phyloP scores from a whole-genome alignment of 2,888 invertebrate genomes.

The Protonemura montana region DNA sequence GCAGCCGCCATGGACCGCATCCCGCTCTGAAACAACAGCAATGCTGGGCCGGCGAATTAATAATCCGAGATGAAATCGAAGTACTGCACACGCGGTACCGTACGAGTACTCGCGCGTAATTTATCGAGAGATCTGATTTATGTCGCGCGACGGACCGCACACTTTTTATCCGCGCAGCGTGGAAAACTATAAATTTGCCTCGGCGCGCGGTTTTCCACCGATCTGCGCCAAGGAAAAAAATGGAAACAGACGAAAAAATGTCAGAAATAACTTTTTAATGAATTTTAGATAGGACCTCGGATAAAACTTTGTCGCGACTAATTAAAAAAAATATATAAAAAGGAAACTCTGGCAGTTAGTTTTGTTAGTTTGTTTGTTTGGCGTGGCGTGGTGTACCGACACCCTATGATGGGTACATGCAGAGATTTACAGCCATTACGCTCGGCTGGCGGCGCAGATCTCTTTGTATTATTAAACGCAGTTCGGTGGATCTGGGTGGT shows the following conservation, averaged over 20 bases:
- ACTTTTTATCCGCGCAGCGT: conserved; percentile 7
- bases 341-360: neutral
- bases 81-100: neutral
- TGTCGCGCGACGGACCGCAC: neutral
- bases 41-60: neutral
- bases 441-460: neutral
- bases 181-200: neutral
- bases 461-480: neutral
- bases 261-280: conserved; percentile 1
- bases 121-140: conserved; percentile 23
- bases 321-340: neutral
- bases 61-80: conserved; percentile 7
- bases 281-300: neutral
- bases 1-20: no score
- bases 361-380: neutral
- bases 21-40: neutral
- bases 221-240: neutral
- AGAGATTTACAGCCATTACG: neutral
- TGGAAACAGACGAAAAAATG: neutral
- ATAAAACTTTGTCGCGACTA: neutral
- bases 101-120: neutral
- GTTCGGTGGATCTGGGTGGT: neutral
- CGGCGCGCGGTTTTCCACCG: neutral
- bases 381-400: no score
- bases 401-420: no score